Conservation (phyloP, 2,888 invertebrate genomes). For the Drosophila paramelanica region DNA sequence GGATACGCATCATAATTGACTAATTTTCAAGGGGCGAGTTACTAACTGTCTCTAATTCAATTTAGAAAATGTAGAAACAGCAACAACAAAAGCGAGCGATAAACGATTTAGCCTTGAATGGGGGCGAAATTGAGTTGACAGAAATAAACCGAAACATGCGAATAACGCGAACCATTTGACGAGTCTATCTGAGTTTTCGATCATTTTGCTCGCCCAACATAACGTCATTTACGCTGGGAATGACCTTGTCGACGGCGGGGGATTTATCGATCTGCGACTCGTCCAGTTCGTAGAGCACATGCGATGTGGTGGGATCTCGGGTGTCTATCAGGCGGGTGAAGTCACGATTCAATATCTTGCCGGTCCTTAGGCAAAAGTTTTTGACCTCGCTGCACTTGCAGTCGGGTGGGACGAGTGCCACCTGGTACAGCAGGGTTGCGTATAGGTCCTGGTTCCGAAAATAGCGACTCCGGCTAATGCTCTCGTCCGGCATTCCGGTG, state of each 20-base stretch:
- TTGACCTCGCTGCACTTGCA: conserved; percentile 48
- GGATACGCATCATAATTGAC: conserved; percentile 5
- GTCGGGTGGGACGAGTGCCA: conserved; percentile 28
- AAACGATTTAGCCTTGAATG: background rate
- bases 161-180: background rate
- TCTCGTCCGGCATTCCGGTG: conserved; percentile 28
- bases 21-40: conserved; percentile 8
- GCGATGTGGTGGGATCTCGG: background rate
- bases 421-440: conserved; percentile 38
- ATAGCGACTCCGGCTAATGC: conserved; percentile 18
- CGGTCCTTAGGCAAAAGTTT: conserved; percentile 32
- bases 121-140: background rate
- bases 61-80: background rate
- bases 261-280: conserved; percentile 10
- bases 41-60: background rate
- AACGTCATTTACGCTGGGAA: background rate
- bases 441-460: conserved; percentile 26
- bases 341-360: conserved; percentile 27
- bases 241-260: fast-evolving
- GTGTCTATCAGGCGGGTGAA: conserved; percentile 19
- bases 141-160: background rate
- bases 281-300: conserved; percentile 43
- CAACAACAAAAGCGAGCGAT: background rate
- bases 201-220: conserved; percentile 12
- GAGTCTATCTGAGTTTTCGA: background rate